A percentile compares a stretch with the other conserved stretches of the same genome.
Conservation (phyloP, 2,113 vertebrate genomes). For the Podarcis cretensis region DNA sequence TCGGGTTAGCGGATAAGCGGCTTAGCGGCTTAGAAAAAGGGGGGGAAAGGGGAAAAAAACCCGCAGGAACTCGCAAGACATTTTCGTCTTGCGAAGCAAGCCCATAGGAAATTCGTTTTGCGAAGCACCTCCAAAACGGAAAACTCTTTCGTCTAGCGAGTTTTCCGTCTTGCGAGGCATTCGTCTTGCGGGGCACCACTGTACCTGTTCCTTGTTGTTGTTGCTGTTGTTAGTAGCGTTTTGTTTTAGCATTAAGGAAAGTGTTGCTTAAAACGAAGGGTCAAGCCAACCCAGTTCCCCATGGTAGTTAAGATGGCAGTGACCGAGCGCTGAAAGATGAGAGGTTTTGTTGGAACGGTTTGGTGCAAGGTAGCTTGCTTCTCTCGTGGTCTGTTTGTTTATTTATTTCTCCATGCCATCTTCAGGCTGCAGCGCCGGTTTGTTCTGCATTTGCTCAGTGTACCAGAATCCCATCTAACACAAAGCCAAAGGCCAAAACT, state of each 20-base stretch:
- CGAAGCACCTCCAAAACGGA: too few relatives aligned
- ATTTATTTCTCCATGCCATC: not conserved
- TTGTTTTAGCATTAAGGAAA: not conserved
- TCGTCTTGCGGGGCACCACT: too few relatives aligned
- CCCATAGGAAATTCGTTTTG: too few relatives aligned
- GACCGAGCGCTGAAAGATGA: rapidly evolving
- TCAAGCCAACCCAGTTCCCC: not conserved
- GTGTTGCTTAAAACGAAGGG: not conserved
- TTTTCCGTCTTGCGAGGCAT: too few relatives aligned
- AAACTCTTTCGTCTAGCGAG: too few relatives aligned
- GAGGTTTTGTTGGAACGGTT: rapidly evolving
- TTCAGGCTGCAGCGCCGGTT: not conserved
- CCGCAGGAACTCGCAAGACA: too few relatives aligned
- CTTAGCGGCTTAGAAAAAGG: too few relatives aligned
- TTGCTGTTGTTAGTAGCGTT: not conserved
- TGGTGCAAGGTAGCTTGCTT: not conserved
- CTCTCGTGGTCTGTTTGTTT: rapidly evolving
- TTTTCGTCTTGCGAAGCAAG: too few relatives aligned
- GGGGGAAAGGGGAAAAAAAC: too few relatives aligned
- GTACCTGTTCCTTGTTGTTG: not conserved
- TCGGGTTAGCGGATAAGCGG: too few relatives aligned
- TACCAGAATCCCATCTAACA: not conserved
- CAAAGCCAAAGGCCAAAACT: not conserved
- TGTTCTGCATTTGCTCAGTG: not conserved
- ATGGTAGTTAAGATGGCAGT: not conserved